phyloP scores from a whole-genome alignment of 2,797 vertebrate species.

The Artibeus lituratus region DNA sequence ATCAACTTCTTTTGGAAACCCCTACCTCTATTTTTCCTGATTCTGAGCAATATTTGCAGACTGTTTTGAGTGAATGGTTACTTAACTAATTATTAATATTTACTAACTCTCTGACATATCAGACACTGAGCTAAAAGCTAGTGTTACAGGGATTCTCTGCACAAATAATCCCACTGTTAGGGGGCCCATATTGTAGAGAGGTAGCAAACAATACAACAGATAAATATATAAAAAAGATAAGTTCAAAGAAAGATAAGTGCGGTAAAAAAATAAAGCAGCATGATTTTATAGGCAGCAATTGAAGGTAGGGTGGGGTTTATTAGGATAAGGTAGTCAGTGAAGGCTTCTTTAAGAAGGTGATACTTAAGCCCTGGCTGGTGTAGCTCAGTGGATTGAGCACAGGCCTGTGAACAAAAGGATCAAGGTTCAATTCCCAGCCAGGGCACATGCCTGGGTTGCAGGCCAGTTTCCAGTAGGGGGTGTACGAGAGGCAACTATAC shows the following conservation, averaged over 20 bases:
- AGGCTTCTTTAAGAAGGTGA: no score
- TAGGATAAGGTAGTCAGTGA: not conserved
- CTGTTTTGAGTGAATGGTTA: not conserved
- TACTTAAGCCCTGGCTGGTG: no score
- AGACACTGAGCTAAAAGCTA: not conserved
- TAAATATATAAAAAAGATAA: not conserved
- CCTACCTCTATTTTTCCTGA: not conserved
- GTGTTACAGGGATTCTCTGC: not conserved
- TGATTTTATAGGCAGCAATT: not conserved
- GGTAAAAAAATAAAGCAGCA: not conserved
- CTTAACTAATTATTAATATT: constrained; percentile 33
- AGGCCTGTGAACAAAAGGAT: no score
- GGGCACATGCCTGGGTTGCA: no score
- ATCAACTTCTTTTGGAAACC: not conserved
- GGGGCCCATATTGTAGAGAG: not conserved
- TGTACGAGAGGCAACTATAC: no score
- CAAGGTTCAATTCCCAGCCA: no score
- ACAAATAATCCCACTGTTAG: not conserved
- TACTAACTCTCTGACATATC: not conserved
- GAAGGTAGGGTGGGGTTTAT: not conserved
- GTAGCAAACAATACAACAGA: not conserved
- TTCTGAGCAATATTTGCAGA: not conserved
- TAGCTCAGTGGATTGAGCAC: no score
- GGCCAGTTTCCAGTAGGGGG: no score
- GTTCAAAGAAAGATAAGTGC: not conserved